These are phyloP conservation scores for Polypterus senegalus DNA, from an alignment of 2,113 vertebrate species.

Conservation along the genomic window DNA sequence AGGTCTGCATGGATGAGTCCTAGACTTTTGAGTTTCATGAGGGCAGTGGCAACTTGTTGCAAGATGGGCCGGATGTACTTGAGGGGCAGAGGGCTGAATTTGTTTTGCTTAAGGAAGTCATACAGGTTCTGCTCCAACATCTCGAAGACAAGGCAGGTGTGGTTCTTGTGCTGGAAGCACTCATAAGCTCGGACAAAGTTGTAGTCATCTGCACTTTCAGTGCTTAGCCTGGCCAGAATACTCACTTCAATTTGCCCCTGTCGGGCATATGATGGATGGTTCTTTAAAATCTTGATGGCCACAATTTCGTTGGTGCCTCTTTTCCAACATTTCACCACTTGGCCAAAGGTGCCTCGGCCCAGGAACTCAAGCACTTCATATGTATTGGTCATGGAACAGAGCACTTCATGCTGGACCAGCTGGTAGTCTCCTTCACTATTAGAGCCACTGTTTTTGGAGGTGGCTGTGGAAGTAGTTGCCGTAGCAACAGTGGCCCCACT, in stretches of 20 bases:
- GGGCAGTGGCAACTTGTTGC: conserved; percentile 90
- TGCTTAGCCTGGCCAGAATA: conserved; percentile 92
- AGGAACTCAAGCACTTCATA: conserved; percentile 94
- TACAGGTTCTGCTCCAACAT: conserved; percentile 98
- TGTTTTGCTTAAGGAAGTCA: conserved; percentile 98
- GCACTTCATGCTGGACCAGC: conserved; percentile 92
- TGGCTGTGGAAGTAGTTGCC: conserved; percentile 76
- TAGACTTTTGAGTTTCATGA: conserved; percentile 95
- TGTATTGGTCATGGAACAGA: conserved; percentile 98
- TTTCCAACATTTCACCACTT: conserved; percentile 98
- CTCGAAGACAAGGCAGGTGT: conserved; percentile 97
- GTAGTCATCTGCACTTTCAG: conserved; percentile 91
- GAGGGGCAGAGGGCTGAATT: conserved; percentile 94
- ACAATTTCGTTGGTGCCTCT: conserved; percentile 96
- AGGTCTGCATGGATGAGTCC: conserved; percentile 96
- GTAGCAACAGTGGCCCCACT: conserved; percentile 77
- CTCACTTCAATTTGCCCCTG: conserved; percentile 97
- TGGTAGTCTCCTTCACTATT: conserved; percentile 96
- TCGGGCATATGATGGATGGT: conserved; percentile 90
- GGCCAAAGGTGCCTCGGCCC: conserved; percentile 90
- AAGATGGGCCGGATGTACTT: conserved; percentile 92
- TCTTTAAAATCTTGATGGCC: conserved; percentile 96
- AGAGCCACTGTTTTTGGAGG: conserved; percentile 90
- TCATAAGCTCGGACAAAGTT: conserved; percentile 96
- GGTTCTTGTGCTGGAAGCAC: conserved; percentile 99